Evolutionary conservation across 1,140 invertebrate species (phyloP).

Genomic region (Dreissena polymorpha): DNA sequence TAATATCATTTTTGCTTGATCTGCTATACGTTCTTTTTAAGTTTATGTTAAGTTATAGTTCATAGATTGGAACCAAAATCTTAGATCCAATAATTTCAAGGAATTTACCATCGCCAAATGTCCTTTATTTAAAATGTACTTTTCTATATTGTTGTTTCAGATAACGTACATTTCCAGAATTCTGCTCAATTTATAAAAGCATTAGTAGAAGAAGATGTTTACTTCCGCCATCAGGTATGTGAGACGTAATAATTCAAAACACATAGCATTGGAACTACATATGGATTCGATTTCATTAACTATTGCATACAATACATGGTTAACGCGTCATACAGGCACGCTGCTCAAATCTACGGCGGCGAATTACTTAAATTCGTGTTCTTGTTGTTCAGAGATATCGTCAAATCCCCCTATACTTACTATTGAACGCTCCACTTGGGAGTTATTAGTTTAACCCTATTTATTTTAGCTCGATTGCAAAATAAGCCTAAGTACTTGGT

Average conservation of each 20-base stretch:
- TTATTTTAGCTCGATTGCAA: too few species aligned
- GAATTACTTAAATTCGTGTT: background rate
- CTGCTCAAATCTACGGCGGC: background rate
- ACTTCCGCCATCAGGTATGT: slow-evolving; percentile 93
- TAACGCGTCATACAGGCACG: background rate
- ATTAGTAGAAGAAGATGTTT: slow-evolving; percentile 89
- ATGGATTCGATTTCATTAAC: background rate
- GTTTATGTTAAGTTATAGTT: background rate
- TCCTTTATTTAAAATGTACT: background rate
- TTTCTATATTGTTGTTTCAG: slow-evolving; percentile 82
- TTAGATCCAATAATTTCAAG: background rate
- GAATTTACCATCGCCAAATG: background rate
- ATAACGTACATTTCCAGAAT: slow-evolving; percentile 96
- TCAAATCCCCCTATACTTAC: background rate
- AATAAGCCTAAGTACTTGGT: too few species aligned
- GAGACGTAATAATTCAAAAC: background rate
- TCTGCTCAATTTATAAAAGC: slow-evolving; percentile 92
- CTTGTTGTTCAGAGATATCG: background rate
- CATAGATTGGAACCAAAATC: background rate
- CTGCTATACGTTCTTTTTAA: background rate
- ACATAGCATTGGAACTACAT: background rate
- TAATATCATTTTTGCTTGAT: background rate
- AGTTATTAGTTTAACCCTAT: too few species aligned
- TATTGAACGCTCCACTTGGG: too few species aligned
- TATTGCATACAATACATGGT: background rate